A percentile compares a stretch with the other conserved stretches of the same genome.
phyloP scores from a whole-genome alignment of 2,113 vertebrate genomes.

The Pungitius pungitius region DNA sequence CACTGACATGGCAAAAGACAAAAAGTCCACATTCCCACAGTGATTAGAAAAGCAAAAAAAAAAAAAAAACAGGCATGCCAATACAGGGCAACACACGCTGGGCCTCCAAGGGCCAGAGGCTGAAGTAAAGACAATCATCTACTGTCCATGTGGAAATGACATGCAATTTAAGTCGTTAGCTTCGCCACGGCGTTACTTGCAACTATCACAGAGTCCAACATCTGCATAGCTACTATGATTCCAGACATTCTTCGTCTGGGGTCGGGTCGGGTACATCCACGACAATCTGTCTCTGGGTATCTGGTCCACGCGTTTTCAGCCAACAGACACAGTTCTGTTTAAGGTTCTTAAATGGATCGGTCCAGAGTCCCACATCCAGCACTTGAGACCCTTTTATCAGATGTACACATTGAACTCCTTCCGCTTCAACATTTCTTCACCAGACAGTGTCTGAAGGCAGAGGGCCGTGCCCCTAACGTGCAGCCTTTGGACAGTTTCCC shows the following conservation, averaged over 20 bases:
- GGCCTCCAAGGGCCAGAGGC: constrained; percentile 38
- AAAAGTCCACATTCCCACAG: constrained; percentile 43
- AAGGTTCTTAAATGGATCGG: constrained; percentile 24
- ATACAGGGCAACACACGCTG: constrained; percentile 53
- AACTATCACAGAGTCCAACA: constrained; percentile 5
- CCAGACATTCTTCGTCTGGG: constrained; percentile 38
- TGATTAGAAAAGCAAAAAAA: constrained; percentile 46
- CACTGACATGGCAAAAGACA: constrained; percentile 24
- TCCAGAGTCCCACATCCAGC: constrained; percentile 51
- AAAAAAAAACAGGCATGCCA: constrained; percentile 45
- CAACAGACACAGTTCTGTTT: constrained; percentile 55
- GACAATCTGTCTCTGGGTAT: constrained; percentile 25
- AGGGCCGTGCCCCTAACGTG: constrained; percentile 85
- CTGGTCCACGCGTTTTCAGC: constrained; percentile 11
- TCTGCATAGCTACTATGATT: constrained; percentile 47
- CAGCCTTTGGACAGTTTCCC: constrained; percentile 92
- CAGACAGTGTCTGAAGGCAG: constrained; percentile 94
- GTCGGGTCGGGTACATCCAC: constrained; percentile 35
- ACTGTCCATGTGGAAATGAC: constrained; percentile 54
- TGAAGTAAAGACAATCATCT: constrained; percentile 42
- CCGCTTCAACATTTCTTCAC: constrained; percentile 90
- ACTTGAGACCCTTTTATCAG: constrained; percentile 32
- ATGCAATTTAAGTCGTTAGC: constrained; percentile 58
- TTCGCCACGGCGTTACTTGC: constrained; percentile 12
- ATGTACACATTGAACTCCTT: constrained; percentile 12